These are phyloP conservation scores for Prionailurus bengalensis DNA, from an alignment of 2,113 vertebrate genomes.

Conservation along the genomic window DNA sequence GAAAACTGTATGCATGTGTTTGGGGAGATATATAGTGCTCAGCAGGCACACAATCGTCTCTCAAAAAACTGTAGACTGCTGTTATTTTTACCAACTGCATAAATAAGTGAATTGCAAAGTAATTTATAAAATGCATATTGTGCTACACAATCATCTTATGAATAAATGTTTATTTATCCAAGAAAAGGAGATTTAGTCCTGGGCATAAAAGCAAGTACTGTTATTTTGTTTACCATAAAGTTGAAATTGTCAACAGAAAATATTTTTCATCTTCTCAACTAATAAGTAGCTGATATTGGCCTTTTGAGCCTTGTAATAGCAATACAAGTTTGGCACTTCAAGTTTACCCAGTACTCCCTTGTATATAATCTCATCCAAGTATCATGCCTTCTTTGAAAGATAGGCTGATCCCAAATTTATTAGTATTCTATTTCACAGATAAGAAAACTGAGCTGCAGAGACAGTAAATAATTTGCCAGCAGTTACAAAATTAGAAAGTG, in stretches of 20 bases:
- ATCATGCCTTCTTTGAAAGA: not conserved
- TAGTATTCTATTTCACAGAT: conserved; percentile 4
- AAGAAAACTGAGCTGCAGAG: not conserved
- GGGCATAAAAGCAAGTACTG: not conserved
- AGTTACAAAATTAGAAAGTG: not conserved
- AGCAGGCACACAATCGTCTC: not conserved
- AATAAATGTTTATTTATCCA: not conserved
- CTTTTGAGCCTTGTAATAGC: not conserved
- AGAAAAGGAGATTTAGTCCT: not conserved
- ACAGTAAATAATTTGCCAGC: not conserved
- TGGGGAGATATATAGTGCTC: not conserved
- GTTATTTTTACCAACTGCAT: not conserved
- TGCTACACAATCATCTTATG: not conserved
- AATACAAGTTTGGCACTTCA: not conserved
- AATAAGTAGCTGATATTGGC: not conserved
- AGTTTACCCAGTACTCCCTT: not conserved
- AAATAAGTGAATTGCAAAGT: not conserved
- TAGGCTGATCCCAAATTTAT: not conserved
- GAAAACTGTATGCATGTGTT: not conserved
- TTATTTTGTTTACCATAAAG: not conserved
- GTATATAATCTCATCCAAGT: not conserved
- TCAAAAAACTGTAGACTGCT: not conserved
- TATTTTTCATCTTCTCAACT: not conserved
- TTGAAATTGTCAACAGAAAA: not conserved
- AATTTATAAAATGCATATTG: not conserved